phyloP scores from a whole-genome alignment of 2,888 invertebrate species.

The Invenusta paracnida region DNA sequence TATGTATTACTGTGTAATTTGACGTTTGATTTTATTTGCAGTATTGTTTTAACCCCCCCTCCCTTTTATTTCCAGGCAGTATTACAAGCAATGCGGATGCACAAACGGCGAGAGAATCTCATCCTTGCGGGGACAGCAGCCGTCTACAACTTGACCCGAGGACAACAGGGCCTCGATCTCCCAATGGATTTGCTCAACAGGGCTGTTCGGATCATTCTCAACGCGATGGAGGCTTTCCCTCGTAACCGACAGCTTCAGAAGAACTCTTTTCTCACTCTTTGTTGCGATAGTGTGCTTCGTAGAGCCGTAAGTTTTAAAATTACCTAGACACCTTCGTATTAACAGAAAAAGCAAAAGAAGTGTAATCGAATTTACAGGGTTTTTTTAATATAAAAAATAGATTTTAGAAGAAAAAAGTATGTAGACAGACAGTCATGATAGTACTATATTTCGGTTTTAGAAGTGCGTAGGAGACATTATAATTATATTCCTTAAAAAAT shows the following conservation, averaged over 20 bases:
- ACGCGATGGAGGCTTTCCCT: slow-evolving; percentile 70
- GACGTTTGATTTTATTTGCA: too few relatives aligned
- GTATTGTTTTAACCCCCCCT: too few relatives aligned
- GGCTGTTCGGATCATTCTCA: slow-evolving; percentile 67
- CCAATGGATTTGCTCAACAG: slow-evolving; percentile 67
- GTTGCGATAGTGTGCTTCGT: slow-evolving; percentile 73
- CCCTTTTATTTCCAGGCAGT: neutral
- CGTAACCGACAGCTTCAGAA: slow-evolving; percentile 70
- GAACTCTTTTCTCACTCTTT: slow-evolving; percentile 70
- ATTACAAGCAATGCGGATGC: neutral
- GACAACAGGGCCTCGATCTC: slow-evolving; percentile 58
- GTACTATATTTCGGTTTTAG: too few relatives aligned
- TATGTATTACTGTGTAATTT: too few relatives aligned
- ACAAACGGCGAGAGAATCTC: slow-evolving; percentile 15
- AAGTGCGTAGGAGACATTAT: too few relatives aligned
- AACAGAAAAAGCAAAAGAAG: too few relatives aligned
- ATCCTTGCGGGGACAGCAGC: slow-evolving; percentile 70
- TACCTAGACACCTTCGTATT: too few relatives aligned
- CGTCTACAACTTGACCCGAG: slow-evolving; percentile 70
- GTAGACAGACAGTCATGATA: too few relatives aligned
- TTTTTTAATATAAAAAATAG: too few relatives aligned
- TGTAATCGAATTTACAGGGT: too few relatives aligned
- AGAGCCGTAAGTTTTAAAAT: slow-evolving; percentile 66
- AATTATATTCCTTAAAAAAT: too few relatives aligned
- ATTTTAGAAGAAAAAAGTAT: too few relatives aligned